phyloP scores from a whole-genome alignment of 2,888 invertebrate species.

The Campopleginae sp. region DNA sequence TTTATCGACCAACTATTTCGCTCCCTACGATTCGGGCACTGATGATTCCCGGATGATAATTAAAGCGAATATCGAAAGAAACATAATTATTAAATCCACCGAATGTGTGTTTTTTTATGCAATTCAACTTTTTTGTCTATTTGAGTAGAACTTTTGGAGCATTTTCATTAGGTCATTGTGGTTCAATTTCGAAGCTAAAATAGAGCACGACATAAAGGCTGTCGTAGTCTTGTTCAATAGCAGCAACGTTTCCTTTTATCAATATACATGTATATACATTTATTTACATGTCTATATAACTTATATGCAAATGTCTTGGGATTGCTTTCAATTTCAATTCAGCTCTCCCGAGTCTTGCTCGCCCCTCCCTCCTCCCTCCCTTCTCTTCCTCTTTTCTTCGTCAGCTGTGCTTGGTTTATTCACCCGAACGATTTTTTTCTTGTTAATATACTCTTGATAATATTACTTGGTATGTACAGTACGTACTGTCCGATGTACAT shows the following conservation, averaged over 20 bases:
- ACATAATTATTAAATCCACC: neutral
- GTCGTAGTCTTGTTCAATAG: constrained; percentile 28
- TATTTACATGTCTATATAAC: constrained; percentile 7
- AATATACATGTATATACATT: neutral
- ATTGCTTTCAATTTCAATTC: constrained; percentile 66
- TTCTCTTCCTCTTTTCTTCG: constrained; percentile 6
- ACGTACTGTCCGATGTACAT: constrained; percentile 5
- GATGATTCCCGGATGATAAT: neutral
- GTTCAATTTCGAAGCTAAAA: constrained; percentile 35
- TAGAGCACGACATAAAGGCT: constrained; percentile 45
- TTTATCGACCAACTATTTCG: neutral
- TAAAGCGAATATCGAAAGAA: neutral
- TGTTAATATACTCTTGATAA: constrained; percentile 54
- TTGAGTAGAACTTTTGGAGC: constrained; percentile 13
- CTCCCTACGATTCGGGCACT: neutral
- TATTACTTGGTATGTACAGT: constrained; percentile 22
- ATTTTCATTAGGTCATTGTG: constrained; percentile 42
- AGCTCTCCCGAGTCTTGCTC: constrained; percentile 40
- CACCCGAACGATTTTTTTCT: constrained; percentile 57
- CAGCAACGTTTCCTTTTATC: neutral
- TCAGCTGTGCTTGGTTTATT: constrained; percentile 63
- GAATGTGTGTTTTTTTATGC: neutral
- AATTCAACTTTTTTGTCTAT: constrained; percentile 8
- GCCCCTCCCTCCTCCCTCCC: neutral
- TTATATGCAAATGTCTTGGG: constrained; percentile 51